phyloP scores from a whole-genome alignment of 2,888 invertebrate species.

The Tetragonisca angustula region DNA sequence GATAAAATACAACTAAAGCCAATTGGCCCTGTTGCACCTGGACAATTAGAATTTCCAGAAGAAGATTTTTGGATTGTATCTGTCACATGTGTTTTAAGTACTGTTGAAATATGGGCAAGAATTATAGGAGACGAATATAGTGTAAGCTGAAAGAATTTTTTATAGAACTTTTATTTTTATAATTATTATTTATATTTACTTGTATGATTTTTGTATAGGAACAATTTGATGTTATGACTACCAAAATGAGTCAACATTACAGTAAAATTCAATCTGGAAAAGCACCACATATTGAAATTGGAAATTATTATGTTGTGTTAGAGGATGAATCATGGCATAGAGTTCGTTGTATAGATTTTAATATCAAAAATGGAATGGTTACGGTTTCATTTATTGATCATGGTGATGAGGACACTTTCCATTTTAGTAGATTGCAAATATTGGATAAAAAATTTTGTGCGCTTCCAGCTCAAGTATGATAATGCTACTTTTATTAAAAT shows the following conservation, averaged over 20 bases:
- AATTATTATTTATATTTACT: background rate
- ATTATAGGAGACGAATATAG: slow-evolving; percentile 88
- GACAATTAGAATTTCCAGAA: slow-evolving; percentile 74
- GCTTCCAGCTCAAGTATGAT: slow-evolving; percentile 88
- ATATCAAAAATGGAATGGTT: slow-evolving; percentile 68
- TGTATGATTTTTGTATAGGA: slow-evolving; percentile 76
- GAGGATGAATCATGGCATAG: slow-evolving; percentile 84
- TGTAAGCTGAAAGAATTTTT: slow-evolving; percentile 82
- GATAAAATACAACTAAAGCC: slow-evolving; percentile 67
- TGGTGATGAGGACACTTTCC: slow-evolving; percentile 88
- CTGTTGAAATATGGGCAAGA: slow-evolving; percentile 88
- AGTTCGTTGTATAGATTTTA: slow-evolving; percentile 81
- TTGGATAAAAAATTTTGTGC: slow-evolving; percentile 88
- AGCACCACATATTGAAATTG: slow-evolving; percentile 73
- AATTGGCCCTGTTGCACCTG: slow-evolving; percentile 66
- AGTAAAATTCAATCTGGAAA: slow-evolving; percentile 61
- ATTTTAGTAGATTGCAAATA: slow-evolving; percentile 86
- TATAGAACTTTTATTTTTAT: slow-evolving; percentile 21
- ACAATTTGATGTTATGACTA: slow-evolving; percentile 79
- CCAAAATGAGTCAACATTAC: slow-evolving; percentile 83
- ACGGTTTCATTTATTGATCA: slow-evolving; percentile 89
- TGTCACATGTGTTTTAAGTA: slow-evolving; percentile 87
- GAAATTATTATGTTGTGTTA: slow-evolving; percentile 84
- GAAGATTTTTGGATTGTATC: slow-evolving; percentile 87
- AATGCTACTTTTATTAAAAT: background rate